These are phyloP conservation scores for Pedetes capensis DNA, from an alignment of 2,113 vertebrate genomes.

Conservation along the genomic window DNA sequence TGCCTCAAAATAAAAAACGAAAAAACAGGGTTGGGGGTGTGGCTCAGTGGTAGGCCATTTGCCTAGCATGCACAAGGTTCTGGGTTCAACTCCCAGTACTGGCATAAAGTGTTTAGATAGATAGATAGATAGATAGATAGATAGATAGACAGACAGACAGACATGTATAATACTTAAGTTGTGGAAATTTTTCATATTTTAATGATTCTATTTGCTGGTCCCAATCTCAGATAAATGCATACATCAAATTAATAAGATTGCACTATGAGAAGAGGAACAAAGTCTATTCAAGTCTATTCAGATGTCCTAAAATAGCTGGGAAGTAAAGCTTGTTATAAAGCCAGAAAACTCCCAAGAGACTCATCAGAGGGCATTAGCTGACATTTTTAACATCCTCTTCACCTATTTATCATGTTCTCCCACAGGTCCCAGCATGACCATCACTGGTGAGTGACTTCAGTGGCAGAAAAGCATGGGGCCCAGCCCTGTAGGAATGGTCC, in stretches of 20 bases:
- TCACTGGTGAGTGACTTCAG: not conserved
- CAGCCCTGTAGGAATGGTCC: not conserved
- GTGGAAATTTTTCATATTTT: not conserved
- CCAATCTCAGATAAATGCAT: not conserved
- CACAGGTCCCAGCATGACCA: constrained; percentile 31
- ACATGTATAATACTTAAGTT: too few relatives aligned
- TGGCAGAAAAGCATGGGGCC: constrained; percentile 38
- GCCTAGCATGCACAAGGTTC: too few relatives aligned
- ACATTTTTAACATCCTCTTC: constrained; percentile 54
- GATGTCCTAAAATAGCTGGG: not conserved
- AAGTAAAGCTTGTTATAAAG: constrained; percentile 14
- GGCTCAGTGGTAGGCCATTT: too few relatives aligned
- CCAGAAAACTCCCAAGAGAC: not conserved
- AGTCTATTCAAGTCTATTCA: not conserved
- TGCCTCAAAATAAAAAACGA: too few relatives aligned
- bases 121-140: too few relatives aligned
- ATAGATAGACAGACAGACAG: too few relatives aligned
- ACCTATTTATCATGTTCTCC: constrained; percentile 36
- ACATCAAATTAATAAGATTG: constrained; percentile 8
- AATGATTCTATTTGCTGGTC: not conserved
- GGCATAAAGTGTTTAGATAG: too few relatives aligned
- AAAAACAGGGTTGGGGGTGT: too few relatives aligned
- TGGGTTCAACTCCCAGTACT: too few relatives aligned
- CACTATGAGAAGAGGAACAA: constrained; percentile 10
- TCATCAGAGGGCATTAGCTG: not conserved